A percentile compares a stretch with the other conserved stretches of the same genome.
Conservation (phyloP, 1,140 invertebrate species). For the Microplitis mediator region DNA sequence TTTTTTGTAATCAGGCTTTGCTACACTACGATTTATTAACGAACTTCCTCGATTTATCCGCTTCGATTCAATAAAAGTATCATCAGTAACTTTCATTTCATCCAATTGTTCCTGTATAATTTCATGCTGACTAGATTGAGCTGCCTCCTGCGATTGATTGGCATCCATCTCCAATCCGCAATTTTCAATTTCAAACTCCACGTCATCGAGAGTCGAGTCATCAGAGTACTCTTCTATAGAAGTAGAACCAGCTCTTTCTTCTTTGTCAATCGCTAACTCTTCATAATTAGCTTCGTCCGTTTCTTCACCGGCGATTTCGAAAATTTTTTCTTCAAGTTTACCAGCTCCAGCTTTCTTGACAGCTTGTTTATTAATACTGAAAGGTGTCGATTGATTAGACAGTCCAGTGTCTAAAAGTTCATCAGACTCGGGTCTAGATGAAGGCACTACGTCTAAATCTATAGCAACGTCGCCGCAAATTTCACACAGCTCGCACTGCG, state of each 20-base stretch:
- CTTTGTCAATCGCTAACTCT: conserved; percentile 31
- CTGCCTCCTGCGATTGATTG: not conserved
- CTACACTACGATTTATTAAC: conserved; percentile 29
- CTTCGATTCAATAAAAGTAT: conserved; percentile 21
- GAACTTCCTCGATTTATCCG: conserved; percentile 48
- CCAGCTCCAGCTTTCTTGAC: conserved; percentile 20
- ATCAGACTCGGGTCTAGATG: conserved; percentile 31
- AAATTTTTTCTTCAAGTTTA: conserved; percentile 7
- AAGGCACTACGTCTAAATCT: conserved; percentile 33
- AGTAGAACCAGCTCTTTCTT: conserved; percentile 10
- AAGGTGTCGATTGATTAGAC: conserved; percentile 21
- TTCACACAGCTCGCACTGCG: conserved; percentile 50
- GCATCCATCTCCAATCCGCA: conserved; percentile 28
- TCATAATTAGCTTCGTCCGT: conserved; percentile 43
- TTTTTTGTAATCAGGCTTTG: conserved; percentile 41
- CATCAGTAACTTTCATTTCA: conserved; percentile 30
- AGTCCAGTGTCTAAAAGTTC: conserved; percentile 19
- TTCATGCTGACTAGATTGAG: not conserved
- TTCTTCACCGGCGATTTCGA: conserved; percentile 25
- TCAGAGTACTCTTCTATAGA: conserved; percentile 28
- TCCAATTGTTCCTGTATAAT: not conserved
- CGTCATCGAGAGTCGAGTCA: conserved; percentile 28
- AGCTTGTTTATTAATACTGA: conserved; percentile 36
- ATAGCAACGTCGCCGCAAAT: conserved; percentile 53
- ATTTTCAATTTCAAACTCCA: conserved; percentile 38